Evolutionary conservation across 2,888 invertebrate genomes (phyloP), one percentile per base, ranked within the genome.

Genomic region (Heliconius hortense): DNA sequence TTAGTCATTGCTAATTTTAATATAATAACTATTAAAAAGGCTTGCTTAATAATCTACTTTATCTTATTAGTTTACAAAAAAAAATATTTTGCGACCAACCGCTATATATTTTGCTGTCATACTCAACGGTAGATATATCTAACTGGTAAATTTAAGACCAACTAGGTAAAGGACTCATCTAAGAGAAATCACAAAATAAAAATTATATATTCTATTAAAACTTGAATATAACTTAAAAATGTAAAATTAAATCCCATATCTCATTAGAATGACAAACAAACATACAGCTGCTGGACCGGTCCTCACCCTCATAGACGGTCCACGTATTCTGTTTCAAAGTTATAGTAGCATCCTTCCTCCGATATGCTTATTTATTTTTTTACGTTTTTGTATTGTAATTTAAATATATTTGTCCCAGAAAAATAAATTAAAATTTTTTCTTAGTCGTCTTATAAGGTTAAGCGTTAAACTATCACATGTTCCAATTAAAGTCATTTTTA

Each of bases 271-370:
- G 82, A 84, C 82, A 83, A 81, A 82, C 82, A 82, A 79, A 82
- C 82, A 80, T 81, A 81, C 90, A 91, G 90, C 91, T 91, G 91
- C 90, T 81, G 87, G 87, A 90, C 90, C 90, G 89, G 90, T 89
- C 87, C 72, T 48, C 72, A 74, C 80, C 79, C 79, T 76, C 70
- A 76, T 60, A 28, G 43, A 64, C 72, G 75, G 73, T 66, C 75
- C 53, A 67, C 35, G 35, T 69, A 69, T 69, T 69, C 69, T 69
- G 13, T 69, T 69, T 35, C 53, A 56, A 69, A 28, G 18, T n/a
- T 63, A 68, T 62, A 68, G 53, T 35, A 39, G 39, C 69, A 63
- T 74, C 39, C 74, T 70, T 70, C 70, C 71, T 64, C 66, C 64
- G 63, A 71, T 66, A 75, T 64, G 74, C 71, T 75, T 71, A 71